phyloP scores from a whole-genome alignment of 2,888 invertebrate genomes.

The Ennomos quercinarius region DNA sequence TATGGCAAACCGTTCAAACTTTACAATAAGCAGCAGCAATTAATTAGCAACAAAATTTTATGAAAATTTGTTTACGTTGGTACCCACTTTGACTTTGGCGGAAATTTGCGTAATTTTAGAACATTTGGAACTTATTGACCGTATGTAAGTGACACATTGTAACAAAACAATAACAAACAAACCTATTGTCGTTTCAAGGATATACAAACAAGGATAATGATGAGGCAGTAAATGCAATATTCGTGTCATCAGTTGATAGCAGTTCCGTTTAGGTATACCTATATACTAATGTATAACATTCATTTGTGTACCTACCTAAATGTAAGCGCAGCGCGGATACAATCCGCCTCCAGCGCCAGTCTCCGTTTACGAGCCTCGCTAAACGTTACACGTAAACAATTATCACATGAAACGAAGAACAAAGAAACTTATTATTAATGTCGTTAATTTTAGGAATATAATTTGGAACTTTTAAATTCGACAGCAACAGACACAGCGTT shows the following conservation, averaged over 20 bases:
- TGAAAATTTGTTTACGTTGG: too few relatives aligned
- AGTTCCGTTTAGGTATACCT: constrained; percentile 37
- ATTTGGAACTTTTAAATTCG: constrained; percentile 29
- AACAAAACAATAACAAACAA: too few relatives aligned
- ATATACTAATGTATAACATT: neutral
- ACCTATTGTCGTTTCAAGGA: too few relatives aligned
- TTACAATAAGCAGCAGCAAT: too few relatives aligned
- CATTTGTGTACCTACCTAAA: neutral
- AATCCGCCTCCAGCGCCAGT: constrained; percentile 40
- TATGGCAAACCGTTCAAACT: too few relatives aligned
- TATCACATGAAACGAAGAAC: constrained; percentile 70
- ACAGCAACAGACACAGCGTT: constrained; percentile 21
- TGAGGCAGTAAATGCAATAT: constrained; percentile 24
- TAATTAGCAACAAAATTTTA: too few relatives aligned
- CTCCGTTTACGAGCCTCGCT: constrained; percentile 60
- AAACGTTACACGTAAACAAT: constrained; percentile 61
- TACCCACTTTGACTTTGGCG: too few relatives aligned
- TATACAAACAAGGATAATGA: constrained; percentile 4
- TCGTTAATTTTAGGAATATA: constrained; percentile 47
- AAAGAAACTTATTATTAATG: constrained; percentile 59
- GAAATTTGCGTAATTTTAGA: too few relatives aligned
- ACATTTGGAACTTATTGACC: too few relatives aligned
- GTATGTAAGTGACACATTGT: too few relatives aligned
- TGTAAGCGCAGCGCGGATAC: constrained; percentile 38
- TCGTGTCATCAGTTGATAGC: constrained; percentile 35